These are phyloP conservation scores for Rhincodon typus DNA, from an alignment of 2,797 vertebrate species.

Conservation along the genomic window DNA sequence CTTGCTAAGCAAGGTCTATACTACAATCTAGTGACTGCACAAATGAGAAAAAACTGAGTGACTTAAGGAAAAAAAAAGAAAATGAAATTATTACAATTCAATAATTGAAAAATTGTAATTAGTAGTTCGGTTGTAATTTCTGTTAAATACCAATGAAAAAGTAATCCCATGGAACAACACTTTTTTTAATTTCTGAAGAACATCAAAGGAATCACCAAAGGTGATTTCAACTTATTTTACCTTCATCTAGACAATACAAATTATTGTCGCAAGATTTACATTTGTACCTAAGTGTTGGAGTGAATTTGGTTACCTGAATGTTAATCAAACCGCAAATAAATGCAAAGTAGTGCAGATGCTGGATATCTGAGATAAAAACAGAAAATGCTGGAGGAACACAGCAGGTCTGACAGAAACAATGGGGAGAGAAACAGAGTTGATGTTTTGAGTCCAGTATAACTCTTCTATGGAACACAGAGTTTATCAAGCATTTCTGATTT, in stretches of 20 bases:
- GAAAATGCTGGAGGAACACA: too few species aligned
- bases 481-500: too few species aligned
- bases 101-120: neutral
- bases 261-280: neutral
- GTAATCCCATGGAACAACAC: neutral
- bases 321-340: neutral
- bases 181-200: neutral
- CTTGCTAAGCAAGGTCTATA: slow-evolving; percentile 75
- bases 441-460: too few species aligned
- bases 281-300: neutral
- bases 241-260: neutral
- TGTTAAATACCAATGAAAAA: neutral
- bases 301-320: neutral
- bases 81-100: neutral
- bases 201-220: neutral
- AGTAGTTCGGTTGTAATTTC: neutral
- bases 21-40: slow-evolving; percentile 74
- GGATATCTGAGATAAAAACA: too few species aligned
- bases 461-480: too few species aligned
- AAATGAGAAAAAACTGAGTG: slow-evolving; percentile 50
- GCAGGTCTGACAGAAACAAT: too few species aligned
- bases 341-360: too few species aligned
- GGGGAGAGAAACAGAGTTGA: too few species aligned
- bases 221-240: neutral
- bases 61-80: neutral